A percentile compares a stretch with the other conserved stretches of the same genome.
Conservation (phyloP, 2,888 invertebrate species). For the Loripinus fragilis region DNA sequence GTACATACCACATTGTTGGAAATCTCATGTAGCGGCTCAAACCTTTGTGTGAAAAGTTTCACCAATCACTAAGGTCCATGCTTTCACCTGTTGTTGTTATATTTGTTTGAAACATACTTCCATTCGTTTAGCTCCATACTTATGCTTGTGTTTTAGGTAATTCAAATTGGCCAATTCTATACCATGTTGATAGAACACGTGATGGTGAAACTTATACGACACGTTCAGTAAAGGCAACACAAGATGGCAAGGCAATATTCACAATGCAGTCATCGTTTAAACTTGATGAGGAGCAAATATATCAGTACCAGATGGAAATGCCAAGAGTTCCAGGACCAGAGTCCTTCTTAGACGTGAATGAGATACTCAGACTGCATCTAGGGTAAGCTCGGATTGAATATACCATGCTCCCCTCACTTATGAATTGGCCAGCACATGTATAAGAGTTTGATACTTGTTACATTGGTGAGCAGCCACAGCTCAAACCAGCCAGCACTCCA, state of each 20-base stretch:
- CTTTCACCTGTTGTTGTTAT: too few species aligned
- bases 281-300: slow-evolving; percentile 74
- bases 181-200: slow-evolving; percentile 83
- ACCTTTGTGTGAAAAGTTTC: too few species aligned
- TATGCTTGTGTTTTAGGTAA: slow-evolving; percentile 65
- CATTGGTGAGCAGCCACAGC: too few species aligned
- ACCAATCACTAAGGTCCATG: too few species aligned
- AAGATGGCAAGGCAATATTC: slow-evolving; percentile 82
- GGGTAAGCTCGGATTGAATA: too few species aligned
- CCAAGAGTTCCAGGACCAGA: slow-evolving; percentile 82
- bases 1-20: too few species aligned
- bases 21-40: too few species aligned
- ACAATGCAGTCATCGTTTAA: slow-evolving; percentile 82
- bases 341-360: slow-evolving; percentile 69
- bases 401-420: too few species aligned
- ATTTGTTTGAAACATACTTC: too few species aligned
- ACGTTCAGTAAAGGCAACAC: slow-evolving; percentile 83
- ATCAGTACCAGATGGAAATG: slow-evolving; percentile 82
- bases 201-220: slow-evolving; percentile 83
- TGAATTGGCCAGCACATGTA: too few species aligned
- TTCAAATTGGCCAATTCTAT: slow-evolving; percentile 80
- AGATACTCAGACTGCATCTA: slow-evolving; percentile 64
- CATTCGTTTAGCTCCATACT: not conserved
- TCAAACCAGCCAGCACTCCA: too few species aligned
- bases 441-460: too few species aligned